Evolutionary conservation across 2,113 vertebrate species (phyloP).

Genomic region (Rhynchopsitta pachyrhyncha): DNA sequence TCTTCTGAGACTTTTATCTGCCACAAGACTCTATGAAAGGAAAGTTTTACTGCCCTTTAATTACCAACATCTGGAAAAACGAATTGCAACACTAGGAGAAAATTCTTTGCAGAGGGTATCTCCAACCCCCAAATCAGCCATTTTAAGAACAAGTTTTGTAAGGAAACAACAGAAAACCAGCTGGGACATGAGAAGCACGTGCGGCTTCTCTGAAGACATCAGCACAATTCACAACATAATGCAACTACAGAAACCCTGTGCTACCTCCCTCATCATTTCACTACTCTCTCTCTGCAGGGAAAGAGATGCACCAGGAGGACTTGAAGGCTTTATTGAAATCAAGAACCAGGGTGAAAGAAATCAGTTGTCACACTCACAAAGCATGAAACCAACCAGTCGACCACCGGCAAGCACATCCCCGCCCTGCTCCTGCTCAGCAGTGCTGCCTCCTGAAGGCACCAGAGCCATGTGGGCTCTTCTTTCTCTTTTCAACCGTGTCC

Average conservation of each 20-base stretch:
- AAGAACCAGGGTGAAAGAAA: background rate
- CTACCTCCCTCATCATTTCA: background rate
- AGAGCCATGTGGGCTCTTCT: rapidly evolving
- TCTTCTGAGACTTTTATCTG: background rate
- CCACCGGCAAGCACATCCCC: background rate
- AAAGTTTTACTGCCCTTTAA: background rate
- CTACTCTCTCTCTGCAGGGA: background rate
- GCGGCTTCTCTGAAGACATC: background rate
- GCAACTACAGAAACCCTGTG: background rate
- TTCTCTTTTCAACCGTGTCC: rapidly evolving
- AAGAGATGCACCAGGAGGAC: background rate
- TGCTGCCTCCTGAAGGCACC: background rate
- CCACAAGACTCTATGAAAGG: background rate
- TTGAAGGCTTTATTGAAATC: background rate
- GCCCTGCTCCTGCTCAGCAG: background rate
- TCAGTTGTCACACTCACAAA: background rate
- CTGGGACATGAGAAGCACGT: background rate
- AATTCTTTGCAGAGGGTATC: background rate
- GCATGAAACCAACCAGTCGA: background rate
- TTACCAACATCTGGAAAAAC: constrained; percentile 11
- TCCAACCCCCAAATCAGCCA: background rate
- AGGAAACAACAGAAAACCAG: background rate
- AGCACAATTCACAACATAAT: background rate
- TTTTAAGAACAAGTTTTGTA: background rate
- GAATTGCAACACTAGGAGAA: background rate